phyloP scores from a whole-genome alignment of 2,797 vertebrate species.

The Spea hammondii region DNA sequence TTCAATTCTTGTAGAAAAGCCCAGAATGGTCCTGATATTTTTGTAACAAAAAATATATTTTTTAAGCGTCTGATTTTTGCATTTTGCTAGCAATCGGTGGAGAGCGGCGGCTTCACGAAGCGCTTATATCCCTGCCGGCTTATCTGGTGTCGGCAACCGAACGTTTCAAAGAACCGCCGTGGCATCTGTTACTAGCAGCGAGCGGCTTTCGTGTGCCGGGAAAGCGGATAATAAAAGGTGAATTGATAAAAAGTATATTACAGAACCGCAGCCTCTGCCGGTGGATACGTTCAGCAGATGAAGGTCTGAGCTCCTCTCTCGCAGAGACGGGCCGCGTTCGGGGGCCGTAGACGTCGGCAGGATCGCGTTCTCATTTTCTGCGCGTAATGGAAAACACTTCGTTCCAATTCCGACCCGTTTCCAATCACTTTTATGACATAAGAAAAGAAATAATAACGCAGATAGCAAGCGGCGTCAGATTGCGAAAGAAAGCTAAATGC shows the following conservation, averaged over 20 bases:
- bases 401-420: slow-evolving; percentile 12
- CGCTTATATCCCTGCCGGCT: not conserved
- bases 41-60: too few relatives aligned
- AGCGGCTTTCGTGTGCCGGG: slow-evolving; percentile 3
- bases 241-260: slow-evolving; percentile 6
- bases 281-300: slow-evolving; percentile 1
- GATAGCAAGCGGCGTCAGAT: not conserved
- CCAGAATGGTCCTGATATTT: too few relatives aligned
- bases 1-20: too few relatives aligned
- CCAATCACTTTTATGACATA: not conserved
- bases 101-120: not conserved
- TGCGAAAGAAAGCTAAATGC: not conserved
- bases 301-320: not conserved
- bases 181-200: slow-evolving; percentile 10
- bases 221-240: not conserved
- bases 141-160: not conserved
- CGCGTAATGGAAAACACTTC: slow-evolving; percentile 17
- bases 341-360: not conserved
- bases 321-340: not conserved
- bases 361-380: slow-evolving; percentile 14
- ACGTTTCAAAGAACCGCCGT: not conserved
- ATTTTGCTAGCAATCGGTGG: not conserved
- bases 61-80: too few relatives aligned
- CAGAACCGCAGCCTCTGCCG: slow-evolving; percentile 16
- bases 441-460: not conserved